Conservation (phyloP, 2,888 invertebrate genomes). For the Aphodius sticticus region DNA sequence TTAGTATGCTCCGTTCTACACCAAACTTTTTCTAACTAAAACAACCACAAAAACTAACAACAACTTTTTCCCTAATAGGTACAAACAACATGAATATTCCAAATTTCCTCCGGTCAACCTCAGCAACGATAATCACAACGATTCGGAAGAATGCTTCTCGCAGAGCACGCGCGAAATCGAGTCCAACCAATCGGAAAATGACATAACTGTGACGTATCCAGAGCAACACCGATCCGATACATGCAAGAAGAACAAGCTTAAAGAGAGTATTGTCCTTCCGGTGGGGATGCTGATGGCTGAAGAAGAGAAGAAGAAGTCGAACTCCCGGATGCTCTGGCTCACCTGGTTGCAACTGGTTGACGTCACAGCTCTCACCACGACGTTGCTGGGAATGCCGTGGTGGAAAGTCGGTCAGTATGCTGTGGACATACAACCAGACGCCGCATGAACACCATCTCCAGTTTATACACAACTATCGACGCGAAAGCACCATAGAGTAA, state of each 20-base stretch:
- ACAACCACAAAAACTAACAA: not conserved
- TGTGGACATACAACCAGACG: slow-evolving; percentile 33
- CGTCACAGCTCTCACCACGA: slow-evolving; percentile 41
- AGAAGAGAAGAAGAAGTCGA: slow-evolving; percentile 32
- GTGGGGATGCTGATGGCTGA: slow-evolving; percentile 19
- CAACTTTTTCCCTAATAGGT: not conserved
- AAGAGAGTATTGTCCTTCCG: slow-evolving; percentile 26
- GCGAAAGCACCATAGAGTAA: not conserved
- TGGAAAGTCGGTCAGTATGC: slow-evolving; percentile 45
- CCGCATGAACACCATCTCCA: slow-evolving; percentile 10
- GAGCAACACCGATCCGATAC: slow-evolving; percentile 29
- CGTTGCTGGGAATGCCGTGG: slow-evolving; percentile 39
- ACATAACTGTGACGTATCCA: slow-evolving; percentile 32
- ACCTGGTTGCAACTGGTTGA: slow-evolving; percentile 38
- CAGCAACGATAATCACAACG: not conserved
- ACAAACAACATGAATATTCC: not conserved
- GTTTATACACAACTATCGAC: slow-evolving; percentile 5
- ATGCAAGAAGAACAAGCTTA: slow-evolving; percentile 12
- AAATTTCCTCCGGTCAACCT: not conserved
- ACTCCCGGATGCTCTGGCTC: slow-evolving; percentile 41
- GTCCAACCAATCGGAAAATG: slow-evolving; percentile 32
- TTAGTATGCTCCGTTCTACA: not conserved
- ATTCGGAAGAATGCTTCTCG: not conserved
- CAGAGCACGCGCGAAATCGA: not conserved
- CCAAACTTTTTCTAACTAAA: not conserved